Conservation (phyloP, 1,140 invertebrate species). For the Apis cerana region DNA sequence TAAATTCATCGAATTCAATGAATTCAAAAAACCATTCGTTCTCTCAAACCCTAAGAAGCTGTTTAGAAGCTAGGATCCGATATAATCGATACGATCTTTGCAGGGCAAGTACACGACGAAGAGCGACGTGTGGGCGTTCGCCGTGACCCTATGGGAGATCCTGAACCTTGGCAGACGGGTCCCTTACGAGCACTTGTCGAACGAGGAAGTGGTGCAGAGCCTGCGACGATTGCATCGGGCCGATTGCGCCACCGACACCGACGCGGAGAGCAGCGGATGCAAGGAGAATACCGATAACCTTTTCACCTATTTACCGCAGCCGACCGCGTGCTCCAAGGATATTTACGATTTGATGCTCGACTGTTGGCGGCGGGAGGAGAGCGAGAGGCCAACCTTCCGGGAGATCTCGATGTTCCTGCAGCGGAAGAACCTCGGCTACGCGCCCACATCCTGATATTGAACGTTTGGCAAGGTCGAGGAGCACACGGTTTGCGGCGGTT, state of each 20-base stretch:
- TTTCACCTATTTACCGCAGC: conserved; percentile 86
- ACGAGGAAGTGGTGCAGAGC: conserved; percentile 88
- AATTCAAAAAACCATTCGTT: background rate
- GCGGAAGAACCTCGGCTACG: conserved; percentile 90
- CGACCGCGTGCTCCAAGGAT: conserved; percentile 89
- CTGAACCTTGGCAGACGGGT: conserved; percentile 85
- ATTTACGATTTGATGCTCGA: conserved; percentile 94
- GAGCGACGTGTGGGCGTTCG: conserved; percentile 90
- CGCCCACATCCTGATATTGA: conserved; percentile 83
- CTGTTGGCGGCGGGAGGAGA: conserved; percentile 92
- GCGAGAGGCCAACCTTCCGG: conserved; percentile 90
- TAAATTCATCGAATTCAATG: background rate
- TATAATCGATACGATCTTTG: conserved; percentile 56
- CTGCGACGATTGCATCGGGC: conserved; percentile 85
- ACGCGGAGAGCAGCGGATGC: conserved; percentile 54
- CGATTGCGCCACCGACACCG: conserved; percentile 56
- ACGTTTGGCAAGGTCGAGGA: conserved; percentile 36
- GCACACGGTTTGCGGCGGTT: conserved; percentile 22
- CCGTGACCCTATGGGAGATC: conserved; percentile 89
- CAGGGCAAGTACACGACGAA: conserved; percentile 88
- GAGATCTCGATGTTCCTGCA: conserved; percentile 94
- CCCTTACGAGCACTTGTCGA: conserved; percentile 87
- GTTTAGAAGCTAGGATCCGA: background rate
- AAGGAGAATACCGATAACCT: conserved; percentile 58
- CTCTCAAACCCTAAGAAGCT: too few species aligned